A percentile compares a stretch with the other conserved stretches of the same genome.
Conservation (phyloP, 2,113 vertebrate genomes). For the Leptobrachium ailaonicum region DNA sequence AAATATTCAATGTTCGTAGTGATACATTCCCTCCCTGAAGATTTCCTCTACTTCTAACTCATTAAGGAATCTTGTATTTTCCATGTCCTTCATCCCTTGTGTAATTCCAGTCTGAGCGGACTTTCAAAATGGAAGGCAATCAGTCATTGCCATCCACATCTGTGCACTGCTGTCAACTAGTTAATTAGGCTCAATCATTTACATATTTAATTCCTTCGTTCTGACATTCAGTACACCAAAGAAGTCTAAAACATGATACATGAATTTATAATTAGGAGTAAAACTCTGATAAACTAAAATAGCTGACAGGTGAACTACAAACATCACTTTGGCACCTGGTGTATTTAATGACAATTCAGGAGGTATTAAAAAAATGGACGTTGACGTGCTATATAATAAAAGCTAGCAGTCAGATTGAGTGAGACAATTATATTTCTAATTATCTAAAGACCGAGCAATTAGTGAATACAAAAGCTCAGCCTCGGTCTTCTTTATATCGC, state of each 20-base stretch:
- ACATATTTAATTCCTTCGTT: slow-evolving; percentile 91
- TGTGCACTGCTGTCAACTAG: slow-evolving; percentile 86
- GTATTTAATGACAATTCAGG: slow-evolving; percentile 51
- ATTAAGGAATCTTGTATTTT: slow-evolving; percentile 57
- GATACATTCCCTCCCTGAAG: slow-evolving; percentile 3
- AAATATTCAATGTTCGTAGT: slow-evolving; percentile 11
- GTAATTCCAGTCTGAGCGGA: slow-evolving; percentile 62
- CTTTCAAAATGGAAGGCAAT: slow-evolving; percentile 79
- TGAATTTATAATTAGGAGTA: slow-evolving; percentile 66
- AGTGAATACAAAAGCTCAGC: background rate
- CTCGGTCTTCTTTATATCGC: background rate
- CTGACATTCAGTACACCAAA: slow-evolving; percentile 77
- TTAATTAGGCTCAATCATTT: slow-evolving; percentile 93
- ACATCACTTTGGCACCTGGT: slow-evolving; percentile 54
- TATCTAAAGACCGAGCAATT: background rate
- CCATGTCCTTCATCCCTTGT: slow-evolving; percentile 49
- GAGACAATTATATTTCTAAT: background rate
- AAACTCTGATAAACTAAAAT: slow-evolving; percentile 54
- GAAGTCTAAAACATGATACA: slow-evolving; percentile 59
- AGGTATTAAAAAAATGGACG: slow-evolving; percentile 49
- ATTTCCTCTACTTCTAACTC: slow-evolving; percentile 39
- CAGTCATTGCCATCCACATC: slow-evolving; percentile 91
- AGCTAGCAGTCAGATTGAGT: background rate
- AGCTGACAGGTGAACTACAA: slow-evolving; percentile 67
- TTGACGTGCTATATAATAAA: background rate